These are phyloP conservation scores for Calosoma granatense DNA, from an alignment of 1,140 invertebrate species.

Conservation along the genomic window DNA sequence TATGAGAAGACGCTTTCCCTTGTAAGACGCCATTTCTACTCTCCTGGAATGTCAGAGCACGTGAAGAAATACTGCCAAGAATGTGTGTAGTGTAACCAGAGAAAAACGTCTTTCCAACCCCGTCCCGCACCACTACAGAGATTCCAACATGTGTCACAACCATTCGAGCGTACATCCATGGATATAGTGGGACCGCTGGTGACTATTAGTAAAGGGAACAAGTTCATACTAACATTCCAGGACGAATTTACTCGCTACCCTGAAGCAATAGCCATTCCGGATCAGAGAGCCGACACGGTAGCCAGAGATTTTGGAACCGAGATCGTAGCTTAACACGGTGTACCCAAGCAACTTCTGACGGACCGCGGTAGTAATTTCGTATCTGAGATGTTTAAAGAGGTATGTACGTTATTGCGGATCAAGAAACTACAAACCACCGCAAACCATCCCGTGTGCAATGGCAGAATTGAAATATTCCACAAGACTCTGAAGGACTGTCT, in stretches of 20 bases:
- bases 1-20: constrained; percentile 14
- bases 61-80: constrained; percentile 15
- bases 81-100: constrained; percentile 16
- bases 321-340: constrained; percentile 14
- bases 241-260: constrained; percentile 14
- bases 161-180: background rate
- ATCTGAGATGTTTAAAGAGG: constrained; percentile 4
- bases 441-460: constrained; percentile 11
- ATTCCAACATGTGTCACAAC: background rate
- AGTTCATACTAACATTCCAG: constrained; percentile 16
- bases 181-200: constrained; percentile 18
- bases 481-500: background rate
- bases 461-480: background rate
- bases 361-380: constrained; percentile 15
- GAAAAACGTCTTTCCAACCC: constrained; percentile 14
- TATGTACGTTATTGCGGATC: constrained; percentile 15
- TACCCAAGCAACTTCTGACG: constrained; percentile 15
- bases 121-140: constrained; percentile 16
- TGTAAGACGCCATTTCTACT: constrained; percentile 16
- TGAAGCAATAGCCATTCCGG: constrained; percentile 11
- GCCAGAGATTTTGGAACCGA: constrained; percentile 14
- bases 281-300: constrained; percentile 12
- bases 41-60: constrained; percentile 17
- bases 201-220: constrained; percentile 9
- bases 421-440: constrained; percentile 14